Percentiles rank a stretch among this genome's conserved stretches.
phyloP scores from a whole-genome alignment of 2,888 invertebrate genomes.

The Syrphus vitripennis region DNA sequence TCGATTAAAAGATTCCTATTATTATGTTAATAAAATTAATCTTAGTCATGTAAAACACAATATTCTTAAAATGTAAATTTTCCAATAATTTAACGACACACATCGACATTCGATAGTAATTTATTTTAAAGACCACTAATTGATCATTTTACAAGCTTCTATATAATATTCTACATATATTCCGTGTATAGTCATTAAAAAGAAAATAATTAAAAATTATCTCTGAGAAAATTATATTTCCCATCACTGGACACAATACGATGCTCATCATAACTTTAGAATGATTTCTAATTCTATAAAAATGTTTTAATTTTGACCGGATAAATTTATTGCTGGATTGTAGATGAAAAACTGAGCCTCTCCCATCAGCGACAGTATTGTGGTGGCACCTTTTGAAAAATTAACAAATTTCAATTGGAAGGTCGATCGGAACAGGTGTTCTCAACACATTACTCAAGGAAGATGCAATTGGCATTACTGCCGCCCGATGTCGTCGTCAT shows the following conservation, averaged over 20 bases:
- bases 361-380: conserved; percentile 10
- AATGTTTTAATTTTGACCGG: not conserved
- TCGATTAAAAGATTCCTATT: not conserved
- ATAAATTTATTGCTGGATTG: not conserved
- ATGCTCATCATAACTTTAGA: not conserved
- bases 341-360: not conserved
- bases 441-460: conserved; percentile 61
- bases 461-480: conserved; percentile 54
- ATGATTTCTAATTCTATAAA: not conserved
- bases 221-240: not conserved
- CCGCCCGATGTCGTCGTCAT: conserved; percentile 6
- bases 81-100: not conserved
- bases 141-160: conserved; percentile 4
- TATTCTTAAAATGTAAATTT: not conserved
- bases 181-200: not conserved
- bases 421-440: conserved; percentile 58
- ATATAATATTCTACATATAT: too few relatives aligned
- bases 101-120: not conserved
- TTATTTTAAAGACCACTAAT: conserved; percentile 3
- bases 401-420: conserved; percentile 50
- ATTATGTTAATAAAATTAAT: not conserved
- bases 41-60: not conserved
- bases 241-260: not conserved
- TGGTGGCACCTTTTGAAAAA: conserved; percentile 32
- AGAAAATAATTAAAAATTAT: not conserved